phyloP scores from a whole-genome alignment of 2,888 invertebrate species.

The Corbicula japonica region DNA sequence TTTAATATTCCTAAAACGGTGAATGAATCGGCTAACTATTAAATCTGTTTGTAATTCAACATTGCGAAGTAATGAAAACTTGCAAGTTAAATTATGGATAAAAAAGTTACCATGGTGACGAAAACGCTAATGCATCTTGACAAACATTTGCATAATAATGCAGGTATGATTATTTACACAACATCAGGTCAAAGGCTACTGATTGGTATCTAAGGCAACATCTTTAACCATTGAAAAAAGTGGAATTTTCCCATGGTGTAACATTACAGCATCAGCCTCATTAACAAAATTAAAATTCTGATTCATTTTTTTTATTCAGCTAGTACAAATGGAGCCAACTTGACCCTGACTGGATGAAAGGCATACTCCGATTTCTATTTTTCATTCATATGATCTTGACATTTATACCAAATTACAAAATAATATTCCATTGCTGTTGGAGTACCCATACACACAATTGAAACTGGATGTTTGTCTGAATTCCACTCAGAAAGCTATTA shows the following conservation, averaged over 20 bases:
- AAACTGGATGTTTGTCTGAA: too few relatives aligned
- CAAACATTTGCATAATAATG: constrained; percentile 7
- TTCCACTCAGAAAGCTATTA: too few relatives aligned
- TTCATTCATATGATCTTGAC: too few relatives aligned
- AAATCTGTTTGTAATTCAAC: not conserved
- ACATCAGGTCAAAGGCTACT: constrained; percentile 5
- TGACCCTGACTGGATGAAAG: too few relatives aligned
- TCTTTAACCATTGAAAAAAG: constrained; percentile 9
- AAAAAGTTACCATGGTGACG: not conserved
- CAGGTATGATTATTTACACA: constrained; percentile 17
- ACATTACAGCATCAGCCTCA: constrained; percentile 36
- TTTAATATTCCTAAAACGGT: constrained; percentile 16
- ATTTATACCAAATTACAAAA: too few relatives aligned
- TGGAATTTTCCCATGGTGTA: constrained; percentile 33
- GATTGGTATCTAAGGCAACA: constrained; percentile 5
- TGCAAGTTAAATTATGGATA: constrained; percentile 5
- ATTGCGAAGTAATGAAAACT: not conserved
- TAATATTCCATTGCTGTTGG: too few relatives aligned
- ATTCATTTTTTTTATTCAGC: constrained; percentile 20
- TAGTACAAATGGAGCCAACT: constrained; percentile 11
- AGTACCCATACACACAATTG: too few relatives aligned
- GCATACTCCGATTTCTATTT: too few relatives aligned
- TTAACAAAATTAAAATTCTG: constrained; percentile 46
- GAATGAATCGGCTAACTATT: constrained; percentile 5
- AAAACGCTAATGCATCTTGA: constrained; percentile 1